These are phyloP conservation scores for Apus apus DNA, from an alignment of 2,113 vertebrate genomes.

Conservation along the genomic window DNA sequence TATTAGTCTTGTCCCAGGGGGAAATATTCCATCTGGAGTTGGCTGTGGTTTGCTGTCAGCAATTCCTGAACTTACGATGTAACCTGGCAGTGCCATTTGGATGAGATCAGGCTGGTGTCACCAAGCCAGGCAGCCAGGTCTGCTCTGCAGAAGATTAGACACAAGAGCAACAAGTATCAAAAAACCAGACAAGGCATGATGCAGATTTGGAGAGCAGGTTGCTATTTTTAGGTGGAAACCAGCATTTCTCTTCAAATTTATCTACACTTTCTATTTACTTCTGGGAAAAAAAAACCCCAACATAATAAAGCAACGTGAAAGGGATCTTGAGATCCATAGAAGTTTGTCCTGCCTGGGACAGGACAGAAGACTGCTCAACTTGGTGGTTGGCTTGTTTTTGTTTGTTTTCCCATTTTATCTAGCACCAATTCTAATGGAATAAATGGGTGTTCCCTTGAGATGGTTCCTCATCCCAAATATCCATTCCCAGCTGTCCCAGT, in stretches of 20 bases:
- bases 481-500: not conserved
- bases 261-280: not conserved
- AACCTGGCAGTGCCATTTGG: constrained; percentile 51
- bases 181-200: not conserved
- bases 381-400: not conserved
- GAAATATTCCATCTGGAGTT: constrained; percentile 54
- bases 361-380: not conserved
- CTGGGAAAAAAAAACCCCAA: not conserved
- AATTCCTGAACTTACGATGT: constrained; percentile 57
- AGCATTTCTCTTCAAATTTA: constrained; percentile 11
- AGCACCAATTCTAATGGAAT: not conserved
- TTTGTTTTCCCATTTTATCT: not conserved
- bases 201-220: constrained; percentile 21
- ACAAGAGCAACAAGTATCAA: not conserved
- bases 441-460: not conserved
- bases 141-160: not conserved
- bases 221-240: constrained; percentile 17
- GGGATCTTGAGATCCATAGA: not conserved
- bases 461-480: not conserved
- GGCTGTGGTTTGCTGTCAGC: constrained; percentile 54
- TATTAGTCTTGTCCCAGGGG: constrained; percentile 3
- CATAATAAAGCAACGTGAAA: not conserved
- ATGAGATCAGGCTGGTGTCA: constrained; percentile 49
- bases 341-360: not conserved
- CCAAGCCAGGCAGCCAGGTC: constrained; percentile 27